Percentiles rank a stretch among this genome's conserved stretches.
phyloP scores from a whole-genome alignment of 92 coral and sea anemone genomes.

The Heteractis magnifica region DNA sequence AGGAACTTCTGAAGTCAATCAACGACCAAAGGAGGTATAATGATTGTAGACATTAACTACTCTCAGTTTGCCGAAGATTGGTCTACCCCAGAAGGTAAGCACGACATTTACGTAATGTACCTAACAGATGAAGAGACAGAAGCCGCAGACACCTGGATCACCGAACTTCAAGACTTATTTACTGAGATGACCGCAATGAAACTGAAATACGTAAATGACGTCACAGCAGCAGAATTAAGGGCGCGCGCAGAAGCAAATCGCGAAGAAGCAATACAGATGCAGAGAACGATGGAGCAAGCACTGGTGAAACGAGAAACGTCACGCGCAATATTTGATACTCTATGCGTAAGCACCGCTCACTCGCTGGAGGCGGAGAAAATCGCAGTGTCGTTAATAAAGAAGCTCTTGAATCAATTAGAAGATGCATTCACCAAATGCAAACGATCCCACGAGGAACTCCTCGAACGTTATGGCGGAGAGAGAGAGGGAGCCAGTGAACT shows the following conservation, averaged over 20 bases:
- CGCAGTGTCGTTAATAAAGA: slow-evolving; percentile 15
- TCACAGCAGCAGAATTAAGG: slow-evolving; percentile 6
- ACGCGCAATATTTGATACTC: slow-evolving; percentile 18
- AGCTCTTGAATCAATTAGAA: slow-evolving; percentile 38
- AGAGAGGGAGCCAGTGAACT: too few species aligned
- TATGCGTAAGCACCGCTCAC: slow-evolving; percentile 18
- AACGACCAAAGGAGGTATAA: too few species aligned
- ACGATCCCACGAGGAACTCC: slow-evolving; percentile 26
- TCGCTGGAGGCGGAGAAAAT: slow-evolving; percentile 14
- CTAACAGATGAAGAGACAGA: slow-evolving; percentile 35
- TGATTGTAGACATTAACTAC: slow-evolving; percentile 12
- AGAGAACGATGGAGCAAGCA: slow-evolving; percentile 11
- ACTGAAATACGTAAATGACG: slow-evolving; percentile 10
- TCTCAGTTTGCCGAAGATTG: slow-evolving; percentile 44
- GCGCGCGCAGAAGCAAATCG: slow-evolving; percentile 31
- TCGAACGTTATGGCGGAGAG: too few species aligned
- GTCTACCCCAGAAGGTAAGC: slow-evolving; percentile 42
- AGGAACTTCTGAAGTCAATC: too few species aligned
- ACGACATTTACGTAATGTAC: slow-evolving; percentile 40
- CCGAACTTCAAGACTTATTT: slow-evolving; percentile 1
- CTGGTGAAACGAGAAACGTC: slow-evolving; percentile 3
- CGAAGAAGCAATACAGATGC: slow-evolving; percentile 10
- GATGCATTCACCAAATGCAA: slow-evolving; percentile 48
- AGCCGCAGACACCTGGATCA: neutral
- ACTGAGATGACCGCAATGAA: neutral